A percentile compares a stretch with the other conserved stretches of the same genome.
Evolutionary conservation across 1,140 invertebrate species (phyloP).

Genomic region (Orius insidiosus): DNA sequence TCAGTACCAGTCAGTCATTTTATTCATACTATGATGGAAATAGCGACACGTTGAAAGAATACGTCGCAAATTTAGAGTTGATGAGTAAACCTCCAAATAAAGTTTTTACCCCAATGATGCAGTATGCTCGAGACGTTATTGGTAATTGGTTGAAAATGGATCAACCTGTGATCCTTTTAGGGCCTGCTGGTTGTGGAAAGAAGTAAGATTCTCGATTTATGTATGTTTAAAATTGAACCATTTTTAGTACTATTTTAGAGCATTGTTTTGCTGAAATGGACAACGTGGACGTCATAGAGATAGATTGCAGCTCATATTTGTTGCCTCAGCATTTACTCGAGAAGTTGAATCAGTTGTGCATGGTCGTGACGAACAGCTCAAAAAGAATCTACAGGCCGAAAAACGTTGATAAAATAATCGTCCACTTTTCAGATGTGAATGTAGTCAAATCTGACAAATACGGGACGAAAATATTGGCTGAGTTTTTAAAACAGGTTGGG

Average conservation of each 20-base stretch:
- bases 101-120: no score
- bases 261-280: constrained; percentile 39
- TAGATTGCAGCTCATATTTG: constrained; percentile 65
- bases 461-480: constrained; percentile 64
- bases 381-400: constrained; percentile 59
- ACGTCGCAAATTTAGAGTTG: no score
- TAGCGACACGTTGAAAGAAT: no score
- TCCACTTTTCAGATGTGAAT: constrained; percentile 68
- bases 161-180: constrained; percentile 42
- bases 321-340: constrained; percentile 37
- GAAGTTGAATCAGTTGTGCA: constrained; percentile 33
- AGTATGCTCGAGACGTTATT: constrained; percentile 29
- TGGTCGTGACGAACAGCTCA: constrained; percentile 49
- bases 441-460: constrained; percentile 63
- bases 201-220: constrained; percentile 25
- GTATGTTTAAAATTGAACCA: constrained; percentile 13
- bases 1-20: no score
- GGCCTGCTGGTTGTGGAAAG: constrained; percentile 49
- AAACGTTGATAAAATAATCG: constrained; percentile 47
- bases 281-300: constrained; percentile 42
- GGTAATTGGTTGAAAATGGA: no score
- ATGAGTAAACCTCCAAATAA: no score
- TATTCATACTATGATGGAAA: no score
- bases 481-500: constrained; percentile 48
- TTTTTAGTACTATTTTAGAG: constrained; percentile 35